A percentile compares a stretch with the other conserved stretches of the same genome.
Conservation (phyloP, 2,797 vertebrate species). For the Gorsachius magnificus region DNA sequence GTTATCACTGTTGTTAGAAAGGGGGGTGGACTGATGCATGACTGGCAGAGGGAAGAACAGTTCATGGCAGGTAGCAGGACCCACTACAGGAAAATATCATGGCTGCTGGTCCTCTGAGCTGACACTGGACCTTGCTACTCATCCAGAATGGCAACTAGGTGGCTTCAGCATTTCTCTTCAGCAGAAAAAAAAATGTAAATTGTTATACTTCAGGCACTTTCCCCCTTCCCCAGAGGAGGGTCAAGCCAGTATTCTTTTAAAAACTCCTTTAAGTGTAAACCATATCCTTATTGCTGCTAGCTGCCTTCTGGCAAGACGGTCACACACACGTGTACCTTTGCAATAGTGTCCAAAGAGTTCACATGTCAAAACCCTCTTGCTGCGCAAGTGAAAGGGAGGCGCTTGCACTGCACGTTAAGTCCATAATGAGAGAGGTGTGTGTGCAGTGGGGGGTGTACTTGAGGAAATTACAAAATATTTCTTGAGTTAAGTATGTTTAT, state of each 20-base stretch:
- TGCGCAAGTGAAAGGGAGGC: neutral
- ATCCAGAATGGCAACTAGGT: neutral
- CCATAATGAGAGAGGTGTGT: neutral
- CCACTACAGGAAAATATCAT: neutral
- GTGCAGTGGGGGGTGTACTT: neutral
- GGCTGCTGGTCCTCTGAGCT: neutral
- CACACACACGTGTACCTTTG: neutral
- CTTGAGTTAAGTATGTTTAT: conserved; percentile 17
- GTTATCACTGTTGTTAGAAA: neutral
- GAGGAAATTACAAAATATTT: conserved; percentile 39
- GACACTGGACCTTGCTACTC: neutral
- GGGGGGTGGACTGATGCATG: neutral
- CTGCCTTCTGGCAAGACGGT: neutral
- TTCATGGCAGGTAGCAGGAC: neutral
- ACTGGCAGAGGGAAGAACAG: neutral
- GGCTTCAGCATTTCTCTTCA: neutral
- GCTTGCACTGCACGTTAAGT: neutral
- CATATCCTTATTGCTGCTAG: neutral
- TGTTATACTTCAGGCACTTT: neutral
- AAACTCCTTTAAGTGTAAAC: neutral
- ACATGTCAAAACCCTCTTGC: neutral
- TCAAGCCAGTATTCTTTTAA: neutral
- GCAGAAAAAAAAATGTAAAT: neutral
- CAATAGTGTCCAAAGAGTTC: neutral
- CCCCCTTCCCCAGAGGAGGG: neutral